Evolutionary conservation across 2,888 invertebrate genomes (phyloP).

Genomic region (Drosophila recens): DNA sequence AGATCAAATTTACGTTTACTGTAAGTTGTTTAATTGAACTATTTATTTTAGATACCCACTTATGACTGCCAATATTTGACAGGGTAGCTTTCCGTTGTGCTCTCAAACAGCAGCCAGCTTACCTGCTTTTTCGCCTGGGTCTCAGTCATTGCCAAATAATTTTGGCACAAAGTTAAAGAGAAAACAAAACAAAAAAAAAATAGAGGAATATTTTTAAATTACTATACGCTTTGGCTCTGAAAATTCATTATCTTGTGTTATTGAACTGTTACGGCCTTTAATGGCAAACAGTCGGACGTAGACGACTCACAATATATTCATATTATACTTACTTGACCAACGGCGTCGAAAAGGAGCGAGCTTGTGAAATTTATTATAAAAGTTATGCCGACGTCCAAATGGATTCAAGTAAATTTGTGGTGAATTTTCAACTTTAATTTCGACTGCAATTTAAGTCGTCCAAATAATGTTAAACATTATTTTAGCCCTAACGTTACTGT

Average conservation of each 20-base stretch:
- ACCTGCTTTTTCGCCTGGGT: background rate
- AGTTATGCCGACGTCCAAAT: slow-evolving; percentile 57
- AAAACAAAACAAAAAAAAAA: background rate
- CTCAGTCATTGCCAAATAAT: slow-evolving; percentile 1
- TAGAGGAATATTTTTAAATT: slow-evolving; percentile 33
- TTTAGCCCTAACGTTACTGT: slow-evolving; percentile 6
- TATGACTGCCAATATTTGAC: too few relatives aligned
- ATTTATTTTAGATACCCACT: too few relatives aligned
- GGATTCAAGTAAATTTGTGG: slow-evolving; percentile 22
- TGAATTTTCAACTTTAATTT: slow-evolving; percentile 35
- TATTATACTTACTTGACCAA: slow-evolving; percentile 46
- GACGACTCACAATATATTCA: slow-evolving; percentile 51
- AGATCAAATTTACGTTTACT: too few relatives aligned
- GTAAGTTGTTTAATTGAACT: too few relatives aligned
- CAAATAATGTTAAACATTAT: slow-evolving; percentile 6
- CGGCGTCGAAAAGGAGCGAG: slow-evolving; percentile 21
- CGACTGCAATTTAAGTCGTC: background rate
- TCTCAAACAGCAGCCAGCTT: too few relatives aligned
- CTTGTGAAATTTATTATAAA: slow-evolving; percentile 68
- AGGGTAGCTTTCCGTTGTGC: background rate
- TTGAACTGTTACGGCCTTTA: slow-evolving; percentile 33
- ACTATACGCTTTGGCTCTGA: slow-evolving; percentile 11
- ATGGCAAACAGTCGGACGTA: slow-evolving; percentile 1
- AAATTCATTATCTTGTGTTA: slow-evolving; percentile 39
- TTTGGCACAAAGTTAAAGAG: slow-evolving; percentile 1